A percentile compares a stretch with the other conserved stretches of the same genome.
These are phyloP conservation scores for Polydesmus complanatus DNA, from an alignment of 2,888 invertebrate genomes.

Conservation along the genomic window DNA sequence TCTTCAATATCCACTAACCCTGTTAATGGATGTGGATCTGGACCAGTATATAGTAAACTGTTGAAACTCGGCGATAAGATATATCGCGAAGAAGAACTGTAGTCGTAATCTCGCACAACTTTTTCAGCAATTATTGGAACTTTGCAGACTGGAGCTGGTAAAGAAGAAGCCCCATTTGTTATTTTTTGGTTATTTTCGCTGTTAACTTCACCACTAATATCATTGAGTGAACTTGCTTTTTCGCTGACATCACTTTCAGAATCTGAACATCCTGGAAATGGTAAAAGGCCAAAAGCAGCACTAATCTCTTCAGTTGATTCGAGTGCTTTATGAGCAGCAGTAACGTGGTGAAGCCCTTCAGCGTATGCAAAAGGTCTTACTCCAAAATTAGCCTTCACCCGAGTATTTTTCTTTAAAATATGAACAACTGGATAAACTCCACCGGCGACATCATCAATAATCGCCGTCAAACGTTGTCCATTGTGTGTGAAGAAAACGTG, in stretches of 20 bases:
- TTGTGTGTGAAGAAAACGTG: constrained; percentile 32
- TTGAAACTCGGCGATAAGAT: constrained; percentile 28
- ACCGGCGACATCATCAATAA: constrained; percentile 31
- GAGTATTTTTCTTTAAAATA: constrained; percentile 30
- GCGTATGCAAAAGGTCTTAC: constrained; percentile 29
- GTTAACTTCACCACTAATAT: constrained; percentile 19
- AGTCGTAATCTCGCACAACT: constrained; percentile 27
- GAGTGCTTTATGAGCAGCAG: constrained; percentile 30
- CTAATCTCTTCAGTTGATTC: constrained; percentile 30
- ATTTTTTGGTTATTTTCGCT: constrained; percentile 26
- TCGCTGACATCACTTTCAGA: constrained; percentile 27
- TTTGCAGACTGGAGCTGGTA: constrained; percentile 26
- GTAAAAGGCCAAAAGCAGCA: constrained; percentile 30
- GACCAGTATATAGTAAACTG: constrained; percentile 28
- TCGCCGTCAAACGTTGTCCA: constrained; percentile 27
- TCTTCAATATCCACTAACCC: constrained; percentile 27
- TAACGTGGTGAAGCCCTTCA: constrained; percentile 30
- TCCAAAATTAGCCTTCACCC: constrained; percentile 32
- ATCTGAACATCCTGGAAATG: constrained; percentile 29
- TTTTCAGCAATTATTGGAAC: constrained; percentile 21
- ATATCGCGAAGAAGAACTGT: constrained; percentile 26
- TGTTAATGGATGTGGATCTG: constrained; percentile 23
- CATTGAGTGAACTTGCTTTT: constrained; percentile 20
- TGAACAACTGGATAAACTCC: constrained; percentile 33
- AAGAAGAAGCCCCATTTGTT: constrained; percentile 6